phyloP scores from a whole-genome alignment of 1,140 invertebrate genomes.

The Dolichoris vasculosae region DNA sequence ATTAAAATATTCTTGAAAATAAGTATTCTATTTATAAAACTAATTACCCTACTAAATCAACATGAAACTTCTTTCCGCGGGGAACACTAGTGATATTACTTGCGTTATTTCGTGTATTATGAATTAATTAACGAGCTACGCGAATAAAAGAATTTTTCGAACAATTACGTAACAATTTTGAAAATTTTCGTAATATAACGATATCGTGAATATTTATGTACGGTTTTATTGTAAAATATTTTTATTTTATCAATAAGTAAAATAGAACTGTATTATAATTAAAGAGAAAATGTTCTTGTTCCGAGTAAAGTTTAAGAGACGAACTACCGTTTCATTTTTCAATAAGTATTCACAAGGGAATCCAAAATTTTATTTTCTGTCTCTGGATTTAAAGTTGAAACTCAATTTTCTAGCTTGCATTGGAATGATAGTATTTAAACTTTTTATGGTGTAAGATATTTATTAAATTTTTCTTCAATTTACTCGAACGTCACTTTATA shows the following conservation, averaged over 20 bases:
- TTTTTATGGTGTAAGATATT: background rate
- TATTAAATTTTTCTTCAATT: conserved; percentile 1
- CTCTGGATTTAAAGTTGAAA: background rate
- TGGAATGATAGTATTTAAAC: background rate
- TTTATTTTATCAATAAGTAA: too few species aligned
- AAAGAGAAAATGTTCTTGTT: too few species aligned
- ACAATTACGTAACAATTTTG: too few species aligned
- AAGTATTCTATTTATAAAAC: background rate
- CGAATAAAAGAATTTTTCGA: too few species aligned
- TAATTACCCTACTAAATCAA: background rate
- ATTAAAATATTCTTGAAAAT: conserved; percentile 26
- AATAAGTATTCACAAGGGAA: background rate
- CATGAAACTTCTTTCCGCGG: background rate
- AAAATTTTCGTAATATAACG: too few species aligned
- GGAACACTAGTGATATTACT: background rate
- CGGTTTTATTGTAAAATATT: background rate
- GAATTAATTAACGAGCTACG: too few species aligned
- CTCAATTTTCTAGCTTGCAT: background rate
- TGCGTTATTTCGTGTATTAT: too few species aligned
- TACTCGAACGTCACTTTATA: too few species aligned
- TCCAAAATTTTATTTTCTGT: conserved; percentile 28
- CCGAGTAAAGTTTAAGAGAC: background rate
- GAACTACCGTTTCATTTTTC: background rate
- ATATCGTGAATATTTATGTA: too few species aligned
- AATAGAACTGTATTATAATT: too few species aligned